Percentiles rank a stretch among this genome's conserved stretches.
Conservation (phyloP, 2,797 vertebrate genomes). For the Aselliscus stoliczkanus region DNA sequence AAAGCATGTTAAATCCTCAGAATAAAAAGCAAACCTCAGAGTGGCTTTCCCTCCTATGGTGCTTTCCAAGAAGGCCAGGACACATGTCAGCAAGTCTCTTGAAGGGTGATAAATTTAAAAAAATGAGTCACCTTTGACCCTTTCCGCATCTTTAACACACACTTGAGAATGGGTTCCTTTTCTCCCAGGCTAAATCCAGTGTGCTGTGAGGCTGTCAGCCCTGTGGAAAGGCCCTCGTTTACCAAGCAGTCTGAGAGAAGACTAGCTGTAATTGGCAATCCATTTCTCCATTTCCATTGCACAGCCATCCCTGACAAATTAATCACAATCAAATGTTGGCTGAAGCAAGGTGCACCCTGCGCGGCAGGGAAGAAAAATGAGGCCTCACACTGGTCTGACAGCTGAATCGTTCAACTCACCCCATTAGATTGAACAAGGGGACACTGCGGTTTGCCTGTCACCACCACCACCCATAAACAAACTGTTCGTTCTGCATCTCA, state of each 20-base stretch:
- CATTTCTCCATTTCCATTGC: conserved; percentile 89
- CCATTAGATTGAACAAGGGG: conserved; percentile 87
- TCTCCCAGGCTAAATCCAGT: conserved; percentile 49
- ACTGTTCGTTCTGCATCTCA: conserved; percentile 76
- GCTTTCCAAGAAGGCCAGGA: conserved; percentile 44
- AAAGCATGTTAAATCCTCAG: conserved; percentile 31
- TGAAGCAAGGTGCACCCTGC: conserved; percentile 80
- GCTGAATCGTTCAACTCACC: conserved; percentile 92
- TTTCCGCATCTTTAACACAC: conserved; percentile 73
- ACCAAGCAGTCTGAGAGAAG: conserved; percentile 83
- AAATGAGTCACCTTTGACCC: conserved; percentile 28
- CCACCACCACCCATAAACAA: conserved; percentile 90
- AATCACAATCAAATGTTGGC: conserved; percentile 86
- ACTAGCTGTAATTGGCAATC: conserved; percentile 91
- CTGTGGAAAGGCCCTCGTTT: conserved; percentile 67
- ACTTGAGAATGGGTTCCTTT: conserved; percentile 58
- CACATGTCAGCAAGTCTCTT: conserved; percentile 43
- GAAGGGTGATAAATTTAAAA: conserved; percentile 48
- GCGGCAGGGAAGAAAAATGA: conserved; percentile 92
- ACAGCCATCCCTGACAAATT: conserved; percentile 90
- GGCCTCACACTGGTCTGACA: conserved; percentile 88
- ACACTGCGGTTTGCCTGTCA: conserved; percentile 85
- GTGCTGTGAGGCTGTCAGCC: conserved; percentile 77
- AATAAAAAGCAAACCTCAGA: conserved; percentile 62
- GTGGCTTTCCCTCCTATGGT: not conserved